Percentiles rank a stretch among this genome's conserved stretches.
These are phyloP conservation scores for Alviniconcha strummeri DNA, from an alignment of 2,888 invertebrate genomes.

Conservation along the genomic window DNA sequence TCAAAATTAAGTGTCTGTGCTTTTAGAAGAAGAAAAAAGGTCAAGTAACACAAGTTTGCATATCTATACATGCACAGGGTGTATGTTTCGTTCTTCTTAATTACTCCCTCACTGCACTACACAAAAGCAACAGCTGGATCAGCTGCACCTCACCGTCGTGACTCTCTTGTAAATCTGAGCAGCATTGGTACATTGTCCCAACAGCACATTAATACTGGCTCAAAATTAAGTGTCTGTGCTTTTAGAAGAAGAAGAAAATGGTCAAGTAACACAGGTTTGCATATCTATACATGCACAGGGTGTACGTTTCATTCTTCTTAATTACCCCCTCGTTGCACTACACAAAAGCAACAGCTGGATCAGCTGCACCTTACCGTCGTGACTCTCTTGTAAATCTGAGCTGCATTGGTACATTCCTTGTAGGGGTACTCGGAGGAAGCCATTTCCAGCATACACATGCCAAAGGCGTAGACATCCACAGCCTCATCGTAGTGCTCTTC, in stretches of 20 bases:
- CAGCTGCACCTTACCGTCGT: slow-evolving; percentile 84
- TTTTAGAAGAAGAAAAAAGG: no score
- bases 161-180: slow-evolving; percentile 99
- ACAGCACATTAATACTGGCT: no score
- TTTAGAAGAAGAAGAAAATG: no score
- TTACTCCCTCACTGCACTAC: neutral
- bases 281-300: no score
- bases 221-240: no score
- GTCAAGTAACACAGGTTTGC: no score
- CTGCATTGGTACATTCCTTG: slow-evolving; percentile 97
- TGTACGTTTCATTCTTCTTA: no score
- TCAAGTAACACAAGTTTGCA: no score
- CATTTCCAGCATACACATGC: slow-evolving; percentile 99
- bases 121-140: neutral
- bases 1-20: no score
- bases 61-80: no score
- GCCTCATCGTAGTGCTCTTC: slow-evolving; percentile 99
- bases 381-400: slow-evolving; percentile 99
- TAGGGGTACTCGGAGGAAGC: slow-evolving; percentile 99
- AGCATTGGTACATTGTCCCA: slow-evolving; percentile 97
- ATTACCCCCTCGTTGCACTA: neutral
- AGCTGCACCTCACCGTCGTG: slow-evolving; percentile 84
- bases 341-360: neutral
- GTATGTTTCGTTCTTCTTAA: no score
- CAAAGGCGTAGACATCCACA: slow-evolving; percentile 99